Evolutionary conservation across 2,888 invertebrate species (phyloP).

Genomic region (Rhodophaea formosa): DNA sequence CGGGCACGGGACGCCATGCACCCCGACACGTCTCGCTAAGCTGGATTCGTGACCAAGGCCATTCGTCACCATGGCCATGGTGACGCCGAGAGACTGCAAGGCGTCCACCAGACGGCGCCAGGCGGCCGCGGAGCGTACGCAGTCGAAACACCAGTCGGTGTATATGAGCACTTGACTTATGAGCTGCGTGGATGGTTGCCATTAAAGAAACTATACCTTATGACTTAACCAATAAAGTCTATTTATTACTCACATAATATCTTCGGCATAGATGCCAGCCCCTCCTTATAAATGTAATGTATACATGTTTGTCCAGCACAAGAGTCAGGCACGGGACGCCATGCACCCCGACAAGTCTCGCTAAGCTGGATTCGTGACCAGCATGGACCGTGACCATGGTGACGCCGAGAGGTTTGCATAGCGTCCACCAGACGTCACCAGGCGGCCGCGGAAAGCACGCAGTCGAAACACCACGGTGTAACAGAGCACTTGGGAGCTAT

Average conservation of each 20-base stretch:
- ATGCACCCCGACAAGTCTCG: conserved; percentile 89
- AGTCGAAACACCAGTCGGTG: conserved; percentile 97
- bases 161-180: conserved; percentile 96
- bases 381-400: conserved; percentile 90
- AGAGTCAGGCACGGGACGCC: conserved; percentile 91
- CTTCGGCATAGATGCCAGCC: conserved; percentile 88
- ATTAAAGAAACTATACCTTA: too few species aligned
- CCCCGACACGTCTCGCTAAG: conserved; percentile 88
- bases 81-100: conserved; percentile 91
- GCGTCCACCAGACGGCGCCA: conserved; percentile 93
- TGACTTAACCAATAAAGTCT: too few species aligned
- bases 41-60: conserved; percentile 92
- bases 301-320: conserved; percentile 90
- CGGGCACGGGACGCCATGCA: conserved; percentile 90
- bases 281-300: conserved; percentile 92
- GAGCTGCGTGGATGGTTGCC: too few species aligned
- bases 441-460: conserved; percentile 92
- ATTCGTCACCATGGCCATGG: conserved; percentile 87
- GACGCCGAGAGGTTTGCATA: conserved; percentile 91
- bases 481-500: too few species aligned
- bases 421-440: conserved; percentile 93
- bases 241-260: conserved; percentile 84
- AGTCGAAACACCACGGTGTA: conserved; percentile 98
- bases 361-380: conserved; percentile 88
- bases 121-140: conserved; percentile 92